Conservation (phyloP, 2,888 invertebrate species). For the Protodeltote pygarga region DNA sequence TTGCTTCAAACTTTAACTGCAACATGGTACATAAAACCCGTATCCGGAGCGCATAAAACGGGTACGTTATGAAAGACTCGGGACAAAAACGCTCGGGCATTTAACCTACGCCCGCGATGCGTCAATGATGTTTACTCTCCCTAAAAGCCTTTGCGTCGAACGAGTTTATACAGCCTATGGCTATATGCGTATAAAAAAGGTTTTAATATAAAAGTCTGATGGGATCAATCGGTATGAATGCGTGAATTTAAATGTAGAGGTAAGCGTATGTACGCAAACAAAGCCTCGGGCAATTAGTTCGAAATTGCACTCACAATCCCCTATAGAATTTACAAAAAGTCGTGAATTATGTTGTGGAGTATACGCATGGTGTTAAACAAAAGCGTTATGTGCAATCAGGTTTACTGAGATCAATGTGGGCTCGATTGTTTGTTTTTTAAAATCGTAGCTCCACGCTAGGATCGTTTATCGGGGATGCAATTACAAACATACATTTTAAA, state of each 20-base stretch:
- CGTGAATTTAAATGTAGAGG: slow-evolving; percentile 31
- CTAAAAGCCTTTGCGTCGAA: slow-evolving; percentile 74
- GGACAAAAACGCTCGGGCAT: slow-evolving; percentile 68
- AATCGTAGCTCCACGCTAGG: not conserved
- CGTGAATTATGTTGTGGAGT: slow-evolving; percentile 23
- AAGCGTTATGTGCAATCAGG: slow-evolving; percentile 7
- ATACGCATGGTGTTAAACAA: slow-evolving; percentile 9
- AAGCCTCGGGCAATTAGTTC: slow-evolving; percentile 41
- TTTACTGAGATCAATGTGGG: slow-evolving; percentile 1
- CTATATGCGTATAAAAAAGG: slow-evolving; percentile 52
- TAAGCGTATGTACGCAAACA: slow-evolving; percentile 31
- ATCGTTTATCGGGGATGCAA: too few relatives aligned
- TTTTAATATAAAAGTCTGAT: slow-evolving; percentile 58
- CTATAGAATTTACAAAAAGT: slow-evolving; percentile 33
- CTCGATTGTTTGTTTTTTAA: not conserved
- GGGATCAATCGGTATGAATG: slow-evolving; percentile 56
- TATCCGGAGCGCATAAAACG: slow-evolving; percentile 46
- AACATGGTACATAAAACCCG: slow-evolving; percentile 33
- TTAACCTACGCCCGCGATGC: slow-evolving; percentile 71
- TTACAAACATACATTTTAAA: too few relatives aligned
- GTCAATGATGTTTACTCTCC: slow-evolving; percentile 80
- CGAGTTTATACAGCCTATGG: slow-evolving; percentile 50
- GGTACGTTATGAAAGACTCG: slow-evolving; percentile 59
- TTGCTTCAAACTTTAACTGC: slow-evolving; percentile 36
- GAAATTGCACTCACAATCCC: slow-evolving; percentile 26